phyloP scores from a whole-genome alignment of 35 echinoderm and acorn worm genomes.

The Nesometra sesokonis region DNA sequence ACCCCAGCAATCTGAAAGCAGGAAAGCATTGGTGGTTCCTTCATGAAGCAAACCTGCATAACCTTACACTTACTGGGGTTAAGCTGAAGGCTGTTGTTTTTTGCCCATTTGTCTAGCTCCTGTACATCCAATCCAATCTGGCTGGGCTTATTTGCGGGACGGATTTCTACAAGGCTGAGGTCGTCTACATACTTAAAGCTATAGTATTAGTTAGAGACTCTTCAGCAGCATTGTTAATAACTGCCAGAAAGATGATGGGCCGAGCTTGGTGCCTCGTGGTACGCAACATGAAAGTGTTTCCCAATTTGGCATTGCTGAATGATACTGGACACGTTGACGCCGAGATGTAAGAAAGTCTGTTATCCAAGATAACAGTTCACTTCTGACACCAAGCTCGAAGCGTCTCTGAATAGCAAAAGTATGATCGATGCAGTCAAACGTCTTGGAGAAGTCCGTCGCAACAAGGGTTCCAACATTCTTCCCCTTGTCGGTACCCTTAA shows the following conservation, averaged over 20 bases:
- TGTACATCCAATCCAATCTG: background rate
- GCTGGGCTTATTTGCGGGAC: background rate
- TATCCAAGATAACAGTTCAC: slow-evolving; percentile 28
- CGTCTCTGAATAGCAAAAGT: slow-evolving; percentile 8
- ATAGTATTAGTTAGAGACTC: background rate
- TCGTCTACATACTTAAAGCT: slow-evolving; percentile 9
- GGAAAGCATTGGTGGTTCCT: too few species aligned
- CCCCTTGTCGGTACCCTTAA: background rate
- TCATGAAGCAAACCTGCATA: background rate
- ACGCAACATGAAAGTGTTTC: slow-evolving; percentile 4
- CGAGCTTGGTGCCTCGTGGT: slow-evolving; percentile 26
- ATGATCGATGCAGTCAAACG: too few species aligned
- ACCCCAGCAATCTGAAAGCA: too few species aligned
- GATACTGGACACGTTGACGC: too few species aligned
- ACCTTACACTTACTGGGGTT: slow-evolving; percentile 13
- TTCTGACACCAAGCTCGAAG: too few species aligned
- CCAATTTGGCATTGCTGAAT: too few species aligned
- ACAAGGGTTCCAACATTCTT: background rate
- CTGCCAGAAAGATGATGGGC: slow-evolving; percentile 19
- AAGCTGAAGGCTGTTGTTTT: background rate
- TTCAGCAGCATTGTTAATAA: too few species aligned
- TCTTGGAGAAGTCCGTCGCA: too few species aligned
- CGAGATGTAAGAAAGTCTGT: slow-evolving; percentile 17
- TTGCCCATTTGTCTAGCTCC: background rate
- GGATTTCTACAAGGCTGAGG: background rate